These are phyloP conservation scores for Paramormyrops kingsleyae DNA, from an alignment of 2,113 vertebrate species.

Conservation along the genomic window DNA sequence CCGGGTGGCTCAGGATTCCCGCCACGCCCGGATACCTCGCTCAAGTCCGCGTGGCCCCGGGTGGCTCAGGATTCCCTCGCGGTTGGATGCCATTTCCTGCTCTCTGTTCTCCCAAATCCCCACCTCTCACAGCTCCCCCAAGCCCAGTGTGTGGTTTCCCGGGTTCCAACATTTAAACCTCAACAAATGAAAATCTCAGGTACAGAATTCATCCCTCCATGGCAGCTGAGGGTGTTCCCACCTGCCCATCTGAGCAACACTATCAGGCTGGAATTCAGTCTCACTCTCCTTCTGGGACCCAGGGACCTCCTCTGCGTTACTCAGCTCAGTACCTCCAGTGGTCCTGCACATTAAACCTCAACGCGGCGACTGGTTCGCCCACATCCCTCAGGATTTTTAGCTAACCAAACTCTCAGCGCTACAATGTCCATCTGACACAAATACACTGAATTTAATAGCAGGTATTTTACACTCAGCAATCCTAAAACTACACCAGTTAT, in stretches of 20 bases:
- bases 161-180: not conserved
- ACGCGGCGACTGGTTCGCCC: not conserved
- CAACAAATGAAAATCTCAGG: not conserved
- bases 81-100: not conserved
- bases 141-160: not conserved
- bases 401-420: not conserved
- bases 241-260: not conserved
- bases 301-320: not conserved
- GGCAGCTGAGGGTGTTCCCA: not conserved
- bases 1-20: not conserved
- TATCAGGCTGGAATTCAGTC: not conserved
- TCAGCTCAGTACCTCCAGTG: not conserved
- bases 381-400: not conserved
- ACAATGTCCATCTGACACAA: not conserved
- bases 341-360: not conserved
- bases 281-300: not conserved
- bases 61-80: not conserved
- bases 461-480: not conserved
- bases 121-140: not conserved
- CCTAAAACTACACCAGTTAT: no score
- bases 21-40: not conserved
- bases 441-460: not conserved
- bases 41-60: not conserved
- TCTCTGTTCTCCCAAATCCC: not conserved
- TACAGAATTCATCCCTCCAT: not conserved